These are phyloP conservation scores for Dromaius novaehollandiae DNA, from an alignment of 2,113 vertebrate species.

Conservation along the genomic window DNA sequence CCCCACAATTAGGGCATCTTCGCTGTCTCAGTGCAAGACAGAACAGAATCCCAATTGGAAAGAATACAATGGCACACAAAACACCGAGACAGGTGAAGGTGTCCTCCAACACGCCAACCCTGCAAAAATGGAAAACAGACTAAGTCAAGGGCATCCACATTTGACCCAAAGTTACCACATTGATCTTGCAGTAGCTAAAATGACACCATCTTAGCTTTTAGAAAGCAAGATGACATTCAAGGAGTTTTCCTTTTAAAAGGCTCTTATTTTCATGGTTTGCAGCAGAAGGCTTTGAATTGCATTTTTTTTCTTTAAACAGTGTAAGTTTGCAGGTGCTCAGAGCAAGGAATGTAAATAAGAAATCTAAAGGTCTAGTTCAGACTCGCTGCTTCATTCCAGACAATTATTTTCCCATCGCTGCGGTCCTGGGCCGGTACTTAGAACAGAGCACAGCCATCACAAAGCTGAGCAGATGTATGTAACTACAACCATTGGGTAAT, in stretches of 20 bases:
- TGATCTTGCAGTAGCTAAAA: not conserved
- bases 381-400: not conserved
- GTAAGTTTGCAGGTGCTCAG: not conserved
- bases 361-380: not conserved
- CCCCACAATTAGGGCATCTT: slow-evolving; percentile 96
- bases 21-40: slow-evolving; percentile 95
- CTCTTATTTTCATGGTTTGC: not conserved
- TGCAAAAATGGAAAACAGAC: slow-evolving; percentile 64
- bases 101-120: slow-evolving; percentile 97
- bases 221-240: not conserved
- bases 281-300: not conserved
- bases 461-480: not conserved
- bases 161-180: not conserved
- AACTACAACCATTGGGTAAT: not conserved
- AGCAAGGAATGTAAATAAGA: not conserved
- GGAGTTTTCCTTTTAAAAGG: not conserved
- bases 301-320: too few relatives aligned
- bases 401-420: not conserved
- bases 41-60: slow-evolving; percentile 96
- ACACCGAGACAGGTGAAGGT: slow-evolving; percentile 97
- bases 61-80: slow-evolving; percentile 94
- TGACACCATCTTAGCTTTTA: not conserved
- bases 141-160: slow-evolving; percentile 4
- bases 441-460: not conserved
- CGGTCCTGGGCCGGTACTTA: not conserved